phyloP scores from a whole-genome alignment of 2,888 invertebrate genomes.

The Microctonus brassicae region DNA sequence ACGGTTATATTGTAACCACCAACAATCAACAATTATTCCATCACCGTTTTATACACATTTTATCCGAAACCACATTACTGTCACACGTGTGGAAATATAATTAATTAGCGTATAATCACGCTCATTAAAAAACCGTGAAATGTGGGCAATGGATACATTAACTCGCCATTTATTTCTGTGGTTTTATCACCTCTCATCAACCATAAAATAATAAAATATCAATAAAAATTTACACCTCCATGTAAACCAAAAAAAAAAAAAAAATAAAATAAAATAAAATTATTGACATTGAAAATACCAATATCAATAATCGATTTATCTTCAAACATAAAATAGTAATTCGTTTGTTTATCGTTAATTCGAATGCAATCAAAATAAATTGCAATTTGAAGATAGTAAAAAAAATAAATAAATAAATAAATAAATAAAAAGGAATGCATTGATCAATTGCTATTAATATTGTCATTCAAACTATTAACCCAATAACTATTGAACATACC shows the following conservation, averaged over 20 bases:
- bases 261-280: too few relatives aligned
- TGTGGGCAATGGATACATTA: background rate
- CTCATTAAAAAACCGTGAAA: background rate
- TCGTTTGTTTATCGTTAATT: background rate
- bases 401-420: too few relatives aligned
- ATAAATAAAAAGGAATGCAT: background rate
- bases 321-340: too few relatives aligned
- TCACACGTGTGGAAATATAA: background rate
- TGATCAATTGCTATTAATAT: background rate
- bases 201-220: background rate
- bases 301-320: too few relatives aligned
- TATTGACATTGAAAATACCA: too few relatives aligned
- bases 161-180: background rate
- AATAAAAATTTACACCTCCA: background rate
- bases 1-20: background rate
- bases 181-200: background rate
- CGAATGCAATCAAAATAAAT: conserved; percentile 3
- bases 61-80: background rate
- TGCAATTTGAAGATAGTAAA: background rate
- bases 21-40: background rate
- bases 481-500: background rate
- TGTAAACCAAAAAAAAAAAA: too few relatives aligned
- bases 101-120: background rate
- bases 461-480: conserved; percentile 6
- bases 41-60: background rate